These are phyloP conservation scores for Corythornis vintsioides DNA, from an alignment of 2,113 vertebrate genomes.

Conservation along the genomic window DNA sequence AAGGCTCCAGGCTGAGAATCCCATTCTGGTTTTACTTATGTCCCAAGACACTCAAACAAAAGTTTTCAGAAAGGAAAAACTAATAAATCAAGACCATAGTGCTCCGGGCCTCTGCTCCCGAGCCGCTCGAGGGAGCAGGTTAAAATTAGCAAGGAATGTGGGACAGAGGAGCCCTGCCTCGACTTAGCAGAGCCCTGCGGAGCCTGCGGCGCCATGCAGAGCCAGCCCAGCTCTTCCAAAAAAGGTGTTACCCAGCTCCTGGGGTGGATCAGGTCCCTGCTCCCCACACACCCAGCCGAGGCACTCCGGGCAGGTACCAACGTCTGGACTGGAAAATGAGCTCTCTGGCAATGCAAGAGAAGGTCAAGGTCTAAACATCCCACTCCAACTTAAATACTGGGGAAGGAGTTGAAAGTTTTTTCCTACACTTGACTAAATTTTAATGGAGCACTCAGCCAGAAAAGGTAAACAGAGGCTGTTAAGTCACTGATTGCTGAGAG, in stretches of 20 bases:
- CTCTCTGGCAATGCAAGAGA: rapidly evolving
- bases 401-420: neutral
- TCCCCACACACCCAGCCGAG: neutral
- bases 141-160: slow-evolving; percentile 75
- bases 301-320: neutral
- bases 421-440: rapidly evolving
- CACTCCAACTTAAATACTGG: rapidly evolving
- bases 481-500: neutral
- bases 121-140: slow-evolving; percentile 15
- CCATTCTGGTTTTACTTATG: slow-evolving; percentile 46
- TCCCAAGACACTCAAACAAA: neutral
- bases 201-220: neutral
- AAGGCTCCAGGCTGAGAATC: neutral
- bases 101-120: neutral
- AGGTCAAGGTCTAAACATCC: neutral
- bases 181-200: neutral
- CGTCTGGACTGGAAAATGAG: rapidly evolving
- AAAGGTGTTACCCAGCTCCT: neutral
- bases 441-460: rapidly evolving
- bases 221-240: slow-evolving; percentile 43
- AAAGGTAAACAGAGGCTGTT: too few relatives aligned
- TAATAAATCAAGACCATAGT: slow-evolving; percentile 32
- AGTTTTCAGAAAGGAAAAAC: slow-evolving; percentile 30
- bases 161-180: neutral
- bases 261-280: rapidly evolving